Evolutionary conservation across 1,140 invertebrate genomes (phyloP), one percentile per base, ranked within the genome.

Genomic region (Cherax quadricarinatus): DNA sequence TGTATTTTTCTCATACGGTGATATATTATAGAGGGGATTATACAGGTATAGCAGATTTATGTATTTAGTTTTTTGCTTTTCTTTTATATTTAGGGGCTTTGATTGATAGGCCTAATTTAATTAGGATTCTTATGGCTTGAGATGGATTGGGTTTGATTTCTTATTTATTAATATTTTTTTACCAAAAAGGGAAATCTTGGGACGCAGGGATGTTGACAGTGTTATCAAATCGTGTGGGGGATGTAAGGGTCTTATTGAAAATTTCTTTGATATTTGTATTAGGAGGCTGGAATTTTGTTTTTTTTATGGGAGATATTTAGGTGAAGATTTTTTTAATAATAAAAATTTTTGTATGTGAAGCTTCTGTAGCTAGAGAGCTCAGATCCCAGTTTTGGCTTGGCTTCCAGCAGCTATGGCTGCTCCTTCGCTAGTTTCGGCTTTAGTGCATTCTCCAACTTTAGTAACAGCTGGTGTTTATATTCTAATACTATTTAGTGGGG

Each of bases 361-460:
- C 96, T 4, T 94, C 95, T 84, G 96, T 97, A 95, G 97, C 97
- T 93, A 97, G n/a, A 97, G 96, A 94, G 96, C 97, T 94, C 96
- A 97, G 95, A 96, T 97, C 95, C 96, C 96, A 86, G 97, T 97
- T 96, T 96, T 96, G 94, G 95, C 96, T 93, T 97, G 97, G 94
- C 95, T 97, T 62, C n/a, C n/a, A n/a, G n/a, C n/a, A n/a, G n/a
- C n/a, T n/a, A n/a, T n/a, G n/a, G n/a, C n/a, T n/a, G n/a, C 96
- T 75, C 96, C 97, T 78, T 97, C 96, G 21, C 96, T 96, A 66
- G 96, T 97, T 93, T 97, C 96, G 75, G 96, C 97, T 84, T 96
- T 97, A 95, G 96, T 97, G 94, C 96, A 97, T 96, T 97, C 97
- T 93, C 97, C 97, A 53, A 97, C 97, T 93, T 96, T 97, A 94